phyloP scores from a whole-genome alignment of 2,888 invertebrate species.

The Agrochola litura region DNA sequence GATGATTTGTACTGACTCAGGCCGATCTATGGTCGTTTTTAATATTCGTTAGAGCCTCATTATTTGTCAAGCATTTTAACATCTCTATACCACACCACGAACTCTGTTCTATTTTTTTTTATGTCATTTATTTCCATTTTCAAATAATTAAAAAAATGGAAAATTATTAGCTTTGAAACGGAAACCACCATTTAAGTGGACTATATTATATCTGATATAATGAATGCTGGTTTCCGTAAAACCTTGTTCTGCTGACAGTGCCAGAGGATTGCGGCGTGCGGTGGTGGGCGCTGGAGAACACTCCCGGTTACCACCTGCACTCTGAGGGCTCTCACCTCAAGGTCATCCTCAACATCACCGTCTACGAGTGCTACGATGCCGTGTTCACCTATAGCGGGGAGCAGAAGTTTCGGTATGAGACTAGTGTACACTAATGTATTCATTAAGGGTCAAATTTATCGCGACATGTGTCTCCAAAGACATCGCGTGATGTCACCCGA shows the following conservation, averaged over 20 bases:
- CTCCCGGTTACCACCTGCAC: conserved; percentile 93
- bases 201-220: too few species aligned
- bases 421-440: background rate
- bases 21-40: background rate
- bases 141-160: background rate
- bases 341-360: conserved; percentile 91
- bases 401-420: conserved; percentile 75
- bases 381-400: conserved; percentile 76
- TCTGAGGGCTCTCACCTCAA: conserved; percentile 91
- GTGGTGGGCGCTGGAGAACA: conserved; percentile 94
- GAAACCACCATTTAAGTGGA: too few species aligned
- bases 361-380: conserved; percentile 92
- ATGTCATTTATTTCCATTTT: background rate
- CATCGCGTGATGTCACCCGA: background rate
- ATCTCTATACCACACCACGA: background rate
- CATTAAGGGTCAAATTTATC: background rate
- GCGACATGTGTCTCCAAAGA: background rate
- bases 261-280: conserved; percentile 89
- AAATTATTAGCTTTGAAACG: too few species aligned
- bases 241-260: conserved; percentile 68
- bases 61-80: background rate
- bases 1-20: background rate
- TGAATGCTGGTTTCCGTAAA: background rate
- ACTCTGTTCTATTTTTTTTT: background rate
- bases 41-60: background rate